Conservation (phyloP, 2,888 invertebrate genomes). For the Drosophila picticornis region DNA sequence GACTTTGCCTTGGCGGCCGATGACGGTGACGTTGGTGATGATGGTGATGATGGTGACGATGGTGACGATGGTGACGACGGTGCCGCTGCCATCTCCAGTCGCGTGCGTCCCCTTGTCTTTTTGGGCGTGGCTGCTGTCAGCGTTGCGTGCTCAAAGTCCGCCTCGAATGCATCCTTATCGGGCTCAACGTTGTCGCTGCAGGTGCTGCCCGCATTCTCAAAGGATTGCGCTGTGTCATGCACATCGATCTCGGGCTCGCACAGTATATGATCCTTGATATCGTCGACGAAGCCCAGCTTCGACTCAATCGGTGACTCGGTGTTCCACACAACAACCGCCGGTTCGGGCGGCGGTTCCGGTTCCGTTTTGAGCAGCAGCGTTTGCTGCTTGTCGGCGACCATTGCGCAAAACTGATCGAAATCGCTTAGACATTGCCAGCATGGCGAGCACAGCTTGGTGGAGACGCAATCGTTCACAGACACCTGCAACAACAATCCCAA, state of each 20-base stretch:
- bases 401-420: constrained; percentile 63
- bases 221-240: constrained; percentile 14
- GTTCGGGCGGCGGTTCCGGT: constrained; percentile 62
- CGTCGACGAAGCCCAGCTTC: constrained; percentile 57
- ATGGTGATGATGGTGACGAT: background rate
- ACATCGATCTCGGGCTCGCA: constrained; percentile 77
- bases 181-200: constrained; percentile 6
- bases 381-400: constrained; percentile 70
- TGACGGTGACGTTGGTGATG: background rate
- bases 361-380: constrained; percentile 59
- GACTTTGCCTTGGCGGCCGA: constrained; percentile 20
- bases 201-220: constrained; percentile 5
- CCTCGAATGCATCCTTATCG: constrained; percentile 20
- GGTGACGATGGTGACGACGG: background rate
- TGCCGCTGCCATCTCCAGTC: background rate
- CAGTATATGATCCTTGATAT: constrained; percentile 70
- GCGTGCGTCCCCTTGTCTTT: constrained; percentile 40
- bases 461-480: constrained; percentile 56
- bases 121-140: background rate
- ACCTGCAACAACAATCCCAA: constrained; percentile 34
- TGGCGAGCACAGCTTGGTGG: constrained; percentile 57
- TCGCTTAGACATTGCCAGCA: constrained; percentile 63
- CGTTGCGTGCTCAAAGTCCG: constrained; percentile 5
- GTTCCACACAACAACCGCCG: constrained; percentile 57
- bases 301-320: constrained; percentile 51